Evolutionary conservation across 2,797 vertebrate species (phyloP).

Genomic region (Todus mexicanus): DNA sequence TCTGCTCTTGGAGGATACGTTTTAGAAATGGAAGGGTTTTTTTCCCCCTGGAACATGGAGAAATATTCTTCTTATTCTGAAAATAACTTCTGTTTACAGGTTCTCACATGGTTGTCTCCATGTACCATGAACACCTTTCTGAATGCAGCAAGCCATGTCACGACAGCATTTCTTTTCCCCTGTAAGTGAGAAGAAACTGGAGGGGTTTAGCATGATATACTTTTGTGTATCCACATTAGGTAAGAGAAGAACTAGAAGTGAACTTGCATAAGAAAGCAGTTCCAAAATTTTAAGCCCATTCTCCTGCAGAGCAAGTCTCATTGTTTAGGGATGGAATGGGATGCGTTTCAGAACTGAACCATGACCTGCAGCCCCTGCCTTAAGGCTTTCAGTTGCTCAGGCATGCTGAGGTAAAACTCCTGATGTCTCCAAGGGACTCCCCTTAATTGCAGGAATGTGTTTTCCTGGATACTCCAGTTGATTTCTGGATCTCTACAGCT

Average conservation of each 20-base stretch:
- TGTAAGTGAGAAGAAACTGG: background rate
- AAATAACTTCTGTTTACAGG: background rate
- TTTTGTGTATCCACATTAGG: background rate
- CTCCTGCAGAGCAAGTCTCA: background rate
- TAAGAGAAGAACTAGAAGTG: background rate
- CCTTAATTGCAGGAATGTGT: background rate
- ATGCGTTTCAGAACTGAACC: no score
- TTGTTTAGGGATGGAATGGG: background rate
- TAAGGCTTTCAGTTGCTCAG: background rate
- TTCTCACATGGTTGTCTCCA: background rate
- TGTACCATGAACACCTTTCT: background rate
- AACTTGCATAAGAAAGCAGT: background rate
- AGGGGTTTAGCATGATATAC: background rate
- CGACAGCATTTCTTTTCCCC: background rate
- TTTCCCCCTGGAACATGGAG: background rate
- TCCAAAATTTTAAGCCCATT: background rate
- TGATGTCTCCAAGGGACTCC: background rate
- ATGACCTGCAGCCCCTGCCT: no score
- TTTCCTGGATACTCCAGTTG: background rate
- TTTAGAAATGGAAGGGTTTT: background rate
- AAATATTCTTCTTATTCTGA: background rate
- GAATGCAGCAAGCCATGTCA: background rate
- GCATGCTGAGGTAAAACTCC: background rate
- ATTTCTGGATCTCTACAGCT: background rate
- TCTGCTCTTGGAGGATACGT: background rate